Evolutionary conservation across 1,140 invertebrate genomes (phyloP).

Genomic region (Cephus cinctus): DNA sequence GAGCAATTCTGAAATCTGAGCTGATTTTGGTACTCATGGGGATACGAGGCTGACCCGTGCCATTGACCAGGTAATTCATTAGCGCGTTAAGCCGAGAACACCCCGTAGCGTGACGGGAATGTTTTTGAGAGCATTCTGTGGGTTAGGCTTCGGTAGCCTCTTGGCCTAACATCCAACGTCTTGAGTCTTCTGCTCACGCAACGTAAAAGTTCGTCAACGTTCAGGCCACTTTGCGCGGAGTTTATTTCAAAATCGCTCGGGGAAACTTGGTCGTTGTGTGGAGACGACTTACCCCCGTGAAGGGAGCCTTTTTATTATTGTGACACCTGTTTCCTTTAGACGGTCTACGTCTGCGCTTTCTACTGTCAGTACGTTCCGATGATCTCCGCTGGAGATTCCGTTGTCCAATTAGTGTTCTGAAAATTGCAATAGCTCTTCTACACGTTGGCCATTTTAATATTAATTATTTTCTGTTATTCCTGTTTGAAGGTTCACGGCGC

Average conservation of each 20-base stretch:
- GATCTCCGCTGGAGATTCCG: no score
- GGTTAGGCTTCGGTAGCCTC: no score
- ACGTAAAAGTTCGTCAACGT: slow-evolving; percentile 3
- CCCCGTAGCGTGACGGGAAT: slow-evolving; percentile 26
- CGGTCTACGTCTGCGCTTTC: no score
- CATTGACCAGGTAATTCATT: slow-evolving; percentile 49
- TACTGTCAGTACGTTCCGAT: no score
- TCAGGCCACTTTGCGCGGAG: slow-evolving; percentile 1
- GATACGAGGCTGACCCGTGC: slow-evolving; percentile 19
- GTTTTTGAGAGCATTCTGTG: no score
- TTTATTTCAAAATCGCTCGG: no score
- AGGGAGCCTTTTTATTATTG: no score
- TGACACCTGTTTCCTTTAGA: no score
- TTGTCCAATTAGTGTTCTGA: not conserved
- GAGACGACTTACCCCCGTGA: no score
- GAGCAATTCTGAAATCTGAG: slow-evolving; percentile 11
- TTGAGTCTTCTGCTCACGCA: slow-evolving; percentile 12
- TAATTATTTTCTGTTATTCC: slow-evolving; percentile 10
- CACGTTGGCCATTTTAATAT: not conserved
- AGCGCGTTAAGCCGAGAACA: slow-evolving; percentile 37
- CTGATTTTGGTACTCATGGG: slow-evolving; percentile 17
- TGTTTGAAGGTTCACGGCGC: slow-evolving; percentile 40
- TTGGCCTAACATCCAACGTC: no score
- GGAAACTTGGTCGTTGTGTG: no score
- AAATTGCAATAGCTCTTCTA: not conserved